A percentile compares a stretch with the other conserved stretches of the same genome.
phyloP scores from a whole-genome alignment of 2,113 vertebrate species.

The Megatriorchis doriae region DNA sequence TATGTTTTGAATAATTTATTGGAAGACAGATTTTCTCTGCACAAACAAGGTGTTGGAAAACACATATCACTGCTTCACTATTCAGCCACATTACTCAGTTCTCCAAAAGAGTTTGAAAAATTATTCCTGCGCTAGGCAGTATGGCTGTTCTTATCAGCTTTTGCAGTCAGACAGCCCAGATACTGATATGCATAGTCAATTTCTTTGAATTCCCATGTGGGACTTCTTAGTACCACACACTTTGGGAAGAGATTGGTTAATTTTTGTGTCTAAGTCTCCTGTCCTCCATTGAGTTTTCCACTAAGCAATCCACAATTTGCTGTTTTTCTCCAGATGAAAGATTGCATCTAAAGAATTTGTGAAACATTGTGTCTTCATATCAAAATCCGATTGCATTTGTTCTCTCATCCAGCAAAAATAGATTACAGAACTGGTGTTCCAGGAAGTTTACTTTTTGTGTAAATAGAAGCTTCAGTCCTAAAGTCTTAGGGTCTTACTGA shows the following conservation, averaged over 20 bases:
- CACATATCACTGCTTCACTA: background rate
- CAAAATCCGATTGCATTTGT: background rate
- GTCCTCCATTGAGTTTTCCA: background rate
- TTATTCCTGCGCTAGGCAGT: background rate
- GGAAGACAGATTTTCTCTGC: background rate
- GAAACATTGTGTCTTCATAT: background rate
- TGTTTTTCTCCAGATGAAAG: background rate
- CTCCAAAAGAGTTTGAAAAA: background rate
- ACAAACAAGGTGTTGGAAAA: background rate
- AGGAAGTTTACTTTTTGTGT: background rate
- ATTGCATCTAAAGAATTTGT: background rate
- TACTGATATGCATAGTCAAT: background rate
- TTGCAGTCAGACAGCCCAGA: background rate
- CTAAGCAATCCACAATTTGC: background rate
- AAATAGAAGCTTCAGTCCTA: background rate
- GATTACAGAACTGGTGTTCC: background rate
- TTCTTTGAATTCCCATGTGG: background rate
- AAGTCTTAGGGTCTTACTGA: background rate
- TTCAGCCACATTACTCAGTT: background rate
- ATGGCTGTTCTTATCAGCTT: background rate
- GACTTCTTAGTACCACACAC: background rate
- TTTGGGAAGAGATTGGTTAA: background rate
- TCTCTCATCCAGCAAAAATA: background rate
- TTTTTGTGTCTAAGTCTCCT: background rate
- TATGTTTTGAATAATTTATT: slow-evolving; percentile 37